These are phyloP conservation scores for Gastracanthus pulcherrimus DNA, from an alignment of 2,888 invertebrate species.

Conservation along the genomic window DNA sequence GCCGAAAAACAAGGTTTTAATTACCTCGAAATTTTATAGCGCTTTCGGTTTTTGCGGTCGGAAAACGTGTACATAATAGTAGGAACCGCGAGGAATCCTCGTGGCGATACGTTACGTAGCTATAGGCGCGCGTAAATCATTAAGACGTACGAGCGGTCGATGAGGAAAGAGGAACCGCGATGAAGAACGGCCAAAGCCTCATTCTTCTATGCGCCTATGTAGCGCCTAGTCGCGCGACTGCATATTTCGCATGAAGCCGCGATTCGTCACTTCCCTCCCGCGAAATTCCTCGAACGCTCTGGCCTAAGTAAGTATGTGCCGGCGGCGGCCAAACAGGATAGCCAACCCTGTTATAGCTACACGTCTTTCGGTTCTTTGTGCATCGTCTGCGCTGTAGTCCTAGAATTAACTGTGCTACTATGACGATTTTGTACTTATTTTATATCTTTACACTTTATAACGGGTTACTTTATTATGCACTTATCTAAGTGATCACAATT, in stretches of 20 bases:
- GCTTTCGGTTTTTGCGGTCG: constrained; percentile 45
- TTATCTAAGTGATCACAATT: too few relatives aligned
- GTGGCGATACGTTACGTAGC: constrained; percentile 19
- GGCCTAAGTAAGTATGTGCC: too few relatives aligned
- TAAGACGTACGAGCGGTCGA: constrained; percentile 44
- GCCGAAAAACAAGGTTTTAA: constrained; percentile 30
- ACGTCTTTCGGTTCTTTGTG: background rate
- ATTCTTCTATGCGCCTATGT: constrained; percentile 51
- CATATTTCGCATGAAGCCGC: constrained; percentile 39
- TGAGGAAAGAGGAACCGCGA: constrained; percentile 34
- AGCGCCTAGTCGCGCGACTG: constrained; percentile 45
- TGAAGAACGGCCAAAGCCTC: constrained; percentile 50
- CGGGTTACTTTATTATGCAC: too few relatives aligned
- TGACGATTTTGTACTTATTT: too few relatives aligned
- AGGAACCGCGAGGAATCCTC: constrained; percentile 20
- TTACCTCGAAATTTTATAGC: constrained; percentile 44
- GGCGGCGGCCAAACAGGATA: background rate
- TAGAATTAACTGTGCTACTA: too few relatives aligned
- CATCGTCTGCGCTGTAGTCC: too few relatives aligned
- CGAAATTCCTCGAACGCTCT: constrained; percentile 56
- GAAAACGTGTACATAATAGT: constrained; percentile 17
- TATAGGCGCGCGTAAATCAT: constrained; percentile 47
- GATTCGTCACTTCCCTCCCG: constrained; percentile 57
- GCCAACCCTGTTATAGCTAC: background rate
- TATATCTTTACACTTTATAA: too few relatives aligned